phyloP scores from a whole-genome alignment of 1,140 invertebrate genomes.

The Epicauta chinensis region DNA sequence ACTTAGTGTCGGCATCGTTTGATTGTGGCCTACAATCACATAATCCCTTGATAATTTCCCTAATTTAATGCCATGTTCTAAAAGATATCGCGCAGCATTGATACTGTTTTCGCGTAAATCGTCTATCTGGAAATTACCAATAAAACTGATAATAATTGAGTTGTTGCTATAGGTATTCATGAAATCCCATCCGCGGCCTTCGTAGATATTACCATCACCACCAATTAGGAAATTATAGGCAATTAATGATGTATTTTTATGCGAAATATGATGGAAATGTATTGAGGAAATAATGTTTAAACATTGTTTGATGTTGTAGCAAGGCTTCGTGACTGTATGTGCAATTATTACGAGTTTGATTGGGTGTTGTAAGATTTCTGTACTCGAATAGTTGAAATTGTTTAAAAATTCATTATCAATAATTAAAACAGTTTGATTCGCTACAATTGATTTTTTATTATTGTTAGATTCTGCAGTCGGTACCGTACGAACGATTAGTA shows the following conservation, averaged over 20 bases:
- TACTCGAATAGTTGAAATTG: no score
- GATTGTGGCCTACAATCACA: constrained; percentile 44
- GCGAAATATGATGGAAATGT: constrained; percentile 40
- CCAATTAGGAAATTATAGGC: constrained; percentile 64
- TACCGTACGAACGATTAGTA: no score
- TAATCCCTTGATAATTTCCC: constrained; percentile 36
- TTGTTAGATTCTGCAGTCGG: no score
- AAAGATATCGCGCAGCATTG: constrained; percentile 36
- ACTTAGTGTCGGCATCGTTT: constrained; percentile 36
- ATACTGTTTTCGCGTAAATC: constrained; percentile 37
- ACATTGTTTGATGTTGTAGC: constrained; percentile 37
- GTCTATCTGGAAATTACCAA: constrained; percentile 44
- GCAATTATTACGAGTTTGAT: constrained; percentile 39
- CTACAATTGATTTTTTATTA: no score
- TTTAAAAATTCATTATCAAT: no score
- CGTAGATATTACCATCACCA: constrained; percentile 58
- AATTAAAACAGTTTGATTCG: no score
- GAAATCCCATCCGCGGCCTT: constrained; percentile 53
- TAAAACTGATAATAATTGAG: constrained; percentile 44
- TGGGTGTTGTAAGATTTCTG: constrained; percentile 4
- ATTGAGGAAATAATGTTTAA: constrained; percentile 40
- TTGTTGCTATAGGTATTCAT: constrained; percentile 34
- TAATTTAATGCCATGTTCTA: constrained; percentile 36
- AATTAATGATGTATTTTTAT: constrained; percentile 38
- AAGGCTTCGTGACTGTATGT: constrained; percentile 41